Base-by-base conservation (phyloP, 2,888 invertebrate species). In the Gastracanthus pulcherrimus region DNA sequence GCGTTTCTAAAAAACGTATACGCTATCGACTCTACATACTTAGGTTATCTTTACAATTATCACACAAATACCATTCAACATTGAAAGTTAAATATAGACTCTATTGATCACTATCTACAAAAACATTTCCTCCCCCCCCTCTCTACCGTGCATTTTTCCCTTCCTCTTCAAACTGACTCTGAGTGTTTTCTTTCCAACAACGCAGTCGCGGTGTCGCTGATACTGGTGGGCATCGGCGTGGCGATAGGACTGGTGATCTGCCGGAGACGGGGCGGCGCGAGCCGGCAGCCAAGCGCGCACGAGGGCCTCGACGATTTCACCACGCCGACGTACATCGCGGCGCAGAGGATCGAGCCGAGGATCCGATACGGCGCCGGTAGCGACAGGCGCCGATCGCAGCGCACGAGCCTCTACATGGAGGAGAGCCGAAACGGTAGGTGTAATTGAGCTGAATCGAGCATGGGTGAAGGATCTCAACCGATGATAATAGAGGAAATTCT, bases 221-320 rank as follows among this genome's bases (percentile, higher is more conserved):
- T 90, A 58, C 87, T 92, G 45, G 84, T 91, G 62, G 91, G 91
- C 31, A 89, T 91, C 81, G 92, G 91, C 36, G 88, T 91, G 66
- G 86, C 89, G 45, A 91, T 92, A 51, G 91, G 91, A 6, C 85
- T 92, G 75, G 89, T 87, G 34, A 87, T 92, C 82, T 91, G 92
- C 83, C 87, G 89, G 19, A 88, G 87, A 72, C 88, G 90, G 74
- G 55, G 26, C 11, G 55, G 26, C 11, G 86, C 86, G 36, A 81
- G 84, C 3, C 86, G 88, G 2, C 74, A 74, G 2, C n/a, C n/a
- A n/a, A n/a, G n/a, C n/a, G 76, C 80, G 19, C 84, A 81, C 16
- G 86, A 88, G 62, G 86, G 86, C 2, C 87, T 87, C 48, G 91
- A 91, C 62, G 91, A 91, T 82, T 90, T 91, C 55, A 91, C 90